These are phyloP conservation scores for Lamproptera curius DNA, from an alignment of 2,888 invertebrate genomes.

Conservation along the genomic window DNA sequence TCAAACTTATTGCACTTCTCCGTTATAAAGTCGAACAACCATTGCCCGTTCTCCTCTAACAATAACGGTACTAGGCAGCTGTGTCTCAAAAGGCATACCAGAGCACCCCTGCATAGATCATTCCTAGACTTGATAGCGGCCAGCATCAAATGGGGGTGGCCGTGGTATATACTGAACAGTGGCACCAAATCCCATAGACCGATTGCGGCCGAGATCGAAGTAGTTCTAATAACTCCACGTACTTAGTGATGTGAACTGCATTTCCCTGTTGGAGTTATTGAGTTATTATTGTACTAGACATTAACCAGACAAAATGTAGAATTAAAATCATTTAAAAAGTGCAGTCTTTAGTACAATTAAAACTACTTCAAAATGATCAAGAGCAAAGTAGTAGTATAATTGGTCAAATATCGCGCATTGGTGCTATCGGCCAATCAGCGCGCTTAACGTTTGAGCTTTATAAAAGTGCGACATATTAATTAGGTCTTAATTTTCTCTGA, in stretches of 20 bases:
- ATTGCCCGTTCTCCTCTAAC: conserved; percentile 64
- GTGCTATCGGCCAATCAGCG: no score
- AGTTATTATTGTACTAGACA: no score
- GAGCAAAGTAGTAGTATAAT: no score
- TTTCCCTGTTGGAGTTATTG: no score
- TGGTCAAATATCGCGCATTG: no score
- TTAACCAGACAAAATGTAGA: background rate
- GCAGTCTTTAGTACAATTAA: no score
- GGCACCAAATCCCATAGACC: conserved; percentile 72
- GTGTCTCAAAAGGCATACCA: conserved; percentile 48
- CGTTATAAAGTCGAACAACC: conserved; percentile 71
- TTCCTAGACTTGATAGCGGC: conserved; percentile 45
- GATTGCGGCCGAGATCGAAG: conserved; percentile 52
- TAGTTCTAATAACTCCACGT: conserved; percentile 52
- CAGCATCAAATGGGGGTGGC: conserved; percentile 51
- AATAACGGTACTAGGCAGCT: conserved; percentile 53
- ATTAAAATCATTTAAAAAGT: no score
- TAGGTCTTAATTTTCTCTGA: no score
- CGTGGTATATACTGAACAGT: conserved; percentile 56
- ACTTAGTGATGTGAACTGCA: conserved; percentile 49
- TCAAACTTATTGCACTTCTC: conserved; percentile 73
- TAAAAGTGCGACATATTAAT: no score
- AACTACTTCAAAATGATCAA: no score
- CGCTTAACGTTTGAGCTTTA: no score
- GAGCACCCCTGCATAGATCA: conserved; percentile 56